Evolutionary conservation across 2,113 vertebrate genomes (phyloP), one percentile per base, ranked within the genome.

Genomic region (Myiozetetes cayanensis): DNA sequence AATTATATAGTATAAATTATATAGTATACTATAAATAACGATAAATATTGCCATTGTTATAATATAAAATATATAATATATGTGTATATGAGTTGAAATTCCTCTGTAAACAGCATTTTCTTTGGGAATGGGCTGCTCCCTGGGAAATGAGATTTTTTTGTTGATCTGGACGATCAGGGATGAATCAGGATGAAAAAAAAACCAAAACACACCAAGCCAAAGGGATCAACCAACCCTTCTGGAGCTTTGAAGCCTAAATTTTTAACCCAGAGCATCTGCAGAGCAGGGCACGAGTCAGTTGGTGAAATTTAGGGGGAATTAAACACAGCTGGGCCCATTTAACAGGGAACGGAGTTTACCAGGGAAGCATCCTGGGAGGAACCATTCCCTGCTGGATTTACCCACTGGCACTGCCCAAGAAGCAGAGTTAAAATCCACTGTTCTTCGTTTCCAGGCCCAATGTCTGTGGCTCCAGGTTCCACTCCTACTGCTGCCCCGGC

Each of bases 401-500:
- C 47, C 81, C 85, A 35, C 20, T 20, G 19, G 24, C 24, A 3
- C 30, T 2, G 25, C 47, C 62, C 18, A 39, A 39, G 63, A 59
- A 77, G 77, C 53, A 23, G 35, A 44, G 27, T 14, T 52, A 53
- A 87, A 73, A 44, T 3, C 12, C 28, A 6, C 3, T 90, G 16
- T 83, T 87, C 95, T 93, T 83, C 3, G 80, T 90, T 93, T 95
- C 84, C 97, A 99, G 99, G 89, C 99, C 99, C 50, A 99, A 99
- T 17, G 99, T 99, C 81, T 99, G 99, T 27, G 99, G 99, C 91
- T 99, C 99, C 44, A 98, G 99, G 92, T 99, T 99, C 96, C 99
- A 99, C 74, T 99, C 99, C 37, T 99, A 99, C 94, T 99, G 99
- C 98, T 99, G 99, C 65, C 99, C 99, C 0, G 99, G 99, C 82